Percentiles rank a stretch among this genome's conserved stretches.
These are phyloP conservation scores for Drosophila jambulina DNA, from an alignment of 1,140 invertebrate species.

Conservation along the genomic window DNA sequence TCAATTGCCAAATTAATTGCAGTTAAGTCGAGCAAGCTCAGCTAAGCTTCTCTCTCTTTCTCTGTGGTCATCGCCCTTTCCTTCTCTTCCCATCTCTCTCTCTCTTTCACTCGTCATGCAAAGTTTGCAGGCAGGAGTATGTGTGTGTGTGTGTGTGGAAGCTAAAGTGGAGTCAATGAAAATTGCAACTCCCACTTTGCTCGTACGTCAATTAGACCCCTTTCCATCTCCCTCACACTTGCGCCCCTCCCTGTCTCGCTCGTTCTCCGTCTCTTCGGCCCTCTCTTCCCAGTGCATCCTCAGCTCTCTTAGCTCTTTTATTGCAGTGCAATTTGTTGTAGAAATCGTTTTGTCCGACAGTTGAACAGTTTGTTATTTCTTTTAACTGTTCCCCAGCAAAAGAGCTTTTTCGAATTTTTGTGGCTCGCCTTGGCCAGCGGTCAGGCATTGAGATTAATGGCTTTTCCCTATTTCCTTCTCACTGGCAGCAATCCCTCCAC, in stretches of 20 bases:
- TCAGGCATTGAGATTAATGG: conserved; percentile 56
- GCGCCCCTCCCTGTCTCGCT: conserved; percentile 29
- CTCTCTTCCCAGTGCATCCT: conserved; percentile 20
- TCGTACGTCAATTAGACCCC: conserved; percentile 84
- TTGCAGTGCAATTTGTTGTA: conserved; percentile 84
- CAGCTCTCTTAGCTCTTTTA: conserved; percentile 66
- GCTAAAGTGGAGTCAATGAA: conserved; percentile 84
- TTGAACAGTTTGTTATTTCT: conserved; percentile 84
- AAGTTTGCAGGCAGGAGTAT: conserved; percentile 5
- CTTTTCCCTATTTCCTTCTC: not conserved
- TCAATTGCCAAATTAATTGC: conserved; percentile 85
- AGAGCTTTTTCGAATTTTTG: conserved; percentile 78
- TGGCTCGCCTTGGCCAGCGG: conserved; percentile 64
- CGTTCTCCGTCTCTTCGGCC: conserved; percentile 31
- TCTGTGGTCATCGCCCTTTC: conserved; percentile 3
- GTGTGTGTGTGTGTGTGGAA: conserved; percentile 37
- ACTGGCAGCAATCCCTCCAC: not conserved
- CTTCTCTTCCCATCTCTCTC: conserved; percentile 1
- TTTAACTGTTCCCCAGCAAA: conserved; percentile 79
- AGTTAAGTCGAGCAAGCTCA: conserved; percentile 81
- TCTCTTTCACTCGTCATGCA: conserved; percentile 2
- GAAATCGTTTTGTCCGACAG: conserved; percentile 84
- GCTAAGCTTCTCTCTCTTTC: conserved; percentile 25
- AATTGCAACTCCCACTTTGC: conserved; percentile 84
- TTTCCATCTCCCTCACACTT: conserved; percentile 27